Evolutionary conservation across 1,140 invertebrate genomes (phyloP), one percentile per base, ranked within the genome.

Genomic region (Lepidotrigona ventralis): DNA sequence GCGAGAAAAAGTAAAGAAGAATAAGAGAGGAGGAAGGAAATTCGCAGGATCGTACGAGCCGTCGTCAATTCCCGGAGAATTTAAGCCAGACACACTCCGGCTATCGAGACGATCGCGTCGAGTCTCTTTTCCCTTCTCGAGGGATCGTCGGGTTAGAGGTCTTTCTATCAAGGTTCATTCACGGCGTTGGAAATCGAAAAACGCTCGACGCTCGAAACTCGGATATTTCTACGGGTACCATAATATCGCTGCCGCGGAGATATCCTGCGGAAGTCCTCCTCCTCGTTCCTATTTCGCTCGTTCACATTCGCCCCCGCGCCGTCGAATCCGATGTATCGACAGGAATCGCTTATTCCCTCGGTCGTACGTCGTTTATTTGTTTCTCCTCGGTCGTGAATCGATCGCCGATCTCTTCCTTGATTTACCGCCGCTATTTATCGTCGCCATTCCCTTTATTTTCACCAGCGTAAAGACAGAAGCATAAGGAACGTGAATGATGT

Each of bases 181-280:
- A 76, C 60, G 23, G 26, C 26, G 74, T 39, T 82, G 64, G 54
- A 77, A 82, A 82, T 82, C 81, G 81, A 82, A 82, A 77, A 82
- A 82, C 54, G 81, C 64, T 82, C 53, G 69, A 80, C 54, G 14
- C n/a, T 72, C 56, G 29, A n/a, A 54, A 33, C n/a, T 46, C n/a
- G 64, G 74, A 60, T 80, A 82, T 77, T 64, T 68, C 54, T n/a
- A 66, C 26, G 60, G 19, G 56, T 46, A 8, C 54, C 21, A 46
- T 82, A 78, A 82, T 82, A 78, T 78, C 66, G 60, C 11, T 39
- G 53, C 74, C 54, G n/a, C 26, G 26, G 26, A 77, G 54, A 82
- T 77, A 82, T 69, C 54, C 81, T 69, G 23, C 63, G 81, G 81
- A 82, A 77, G 64, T 78, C 74, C 54, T 78, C 29, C 39, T 46